Conservation (phyloP, 2,888 invertebrate genomes). For the Maniola hyperantus region DNA sequence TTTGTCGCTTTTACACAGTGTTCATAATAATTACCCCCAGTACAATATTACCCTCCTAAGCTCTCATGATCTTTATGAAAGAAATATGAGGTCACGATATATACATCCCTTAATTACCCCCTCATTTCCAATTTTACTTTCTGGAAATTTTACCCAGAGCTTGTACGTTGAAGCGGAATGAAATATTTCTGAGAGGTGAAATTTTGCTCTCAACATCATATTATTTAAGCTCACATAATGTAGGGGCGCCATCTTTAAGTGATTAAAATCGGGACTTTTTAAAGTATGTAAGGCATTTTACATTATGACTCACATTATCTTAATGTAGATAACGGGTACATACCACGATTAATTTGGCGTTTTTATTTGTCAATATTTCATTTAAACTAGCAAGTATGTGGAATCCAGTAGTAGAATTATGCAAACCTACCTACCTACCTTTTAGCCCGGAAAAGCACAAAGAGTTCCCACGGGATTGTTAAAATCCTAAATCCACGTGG, state of each 20-base stretch:
- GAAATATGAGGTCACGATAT: constrained; percentile 36
- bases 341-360: too few species aligned
- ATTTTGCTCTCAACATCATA: constrained; percentile 4
- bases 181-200: constrained; percentile 10
- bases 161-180: constrained; percentile 8
- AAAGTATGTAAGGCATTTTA: too few species aligned
- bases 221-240: constrained; percentile 6
- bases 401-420: too few species aligned
- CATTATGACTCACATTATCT: too few species aligned
- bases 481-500: too few species aligned
- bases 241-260: neutral
- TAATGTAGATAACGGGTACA: too few species aligned
- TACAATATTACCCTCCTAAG: constrained; percentile 28
- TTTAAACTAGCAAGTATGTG: too few species aligned
- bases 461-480: too few species aligned
- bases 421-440: too few species aligned
- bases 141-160: constrained; percentile 14
- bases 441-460: too few species aligned
- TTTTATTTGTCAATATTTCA: too few species aligned
- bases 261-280: neutral
- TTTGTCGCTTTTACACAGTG: constrained; percentile 15
- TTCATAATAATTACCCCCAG: constrained; percentile 34
- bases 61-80: constrained; percentile 36
- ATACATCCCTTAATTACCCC: constrained; percentile 34
- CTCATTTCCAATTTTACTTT: constrained; percentile 34